These are phyloP conservation scores for Daphoenositta chrysoptera DNA, from an alignment of 2,113 vertebrate species.

Conservation along the genomic window DNA sequence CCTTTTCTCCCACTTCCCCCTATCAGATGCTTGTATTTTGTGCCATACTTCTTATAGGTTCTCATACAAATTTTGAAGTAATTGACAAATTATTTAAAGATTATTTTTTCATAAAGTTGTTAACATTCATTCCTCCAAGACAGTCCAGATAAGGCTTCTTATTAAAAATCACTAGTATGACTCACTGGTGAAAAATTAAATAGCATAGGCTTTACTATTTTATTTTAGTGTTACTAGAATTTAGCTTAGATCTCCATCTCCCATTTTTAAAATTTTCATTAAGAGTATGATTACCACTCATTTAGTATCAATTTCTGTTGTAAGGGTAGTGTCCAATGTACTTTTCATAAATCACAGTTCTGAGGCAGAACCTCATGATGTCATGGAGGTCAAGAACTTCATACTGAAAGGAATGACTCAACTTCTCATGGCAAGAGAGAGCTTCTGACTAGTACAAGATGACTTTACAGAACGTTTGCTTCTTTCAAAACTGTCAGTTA, in stretches of 20 bases:
- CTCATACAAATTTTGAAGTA: neutral
- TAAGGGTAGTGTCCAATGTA: neutral
- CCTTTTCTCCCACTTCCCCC: neutral
- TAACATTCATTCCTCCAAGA: neutral
- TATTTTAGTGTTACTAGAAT: neutral
- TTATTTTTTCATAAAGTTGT: neutral
- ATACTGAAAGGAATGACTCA: neutral
- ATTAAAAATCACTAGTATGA: neutral
- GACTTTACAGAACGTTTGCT: fast-evolving
- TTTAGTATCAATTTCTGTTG: neutral
- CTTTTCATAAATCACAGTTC: neutral
- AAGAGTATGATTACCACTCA: neutral
- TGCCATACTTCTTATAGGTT: neutral
- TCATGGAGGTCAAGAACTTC: neutral
- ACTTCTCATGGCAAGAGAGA: neutral
- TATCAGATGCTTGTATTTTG: neutral
- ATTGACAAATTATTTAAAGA: neutral
- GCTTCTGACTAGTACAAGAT: neutral
- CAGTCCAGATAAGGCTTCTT: neutral
- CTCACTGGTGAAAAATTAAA: neutral
- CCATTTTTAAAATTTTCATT: neutral
- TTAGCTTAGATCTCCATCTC: neutral
- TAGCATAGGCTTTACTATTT: neutral
- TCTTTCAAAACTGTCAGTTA: neutral
- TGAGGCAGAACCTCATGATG: neutral